Base-by-base conservation (phyloP, 2,888 invertebrate genomes). In the Limnephilus rhombicus region DNA sequence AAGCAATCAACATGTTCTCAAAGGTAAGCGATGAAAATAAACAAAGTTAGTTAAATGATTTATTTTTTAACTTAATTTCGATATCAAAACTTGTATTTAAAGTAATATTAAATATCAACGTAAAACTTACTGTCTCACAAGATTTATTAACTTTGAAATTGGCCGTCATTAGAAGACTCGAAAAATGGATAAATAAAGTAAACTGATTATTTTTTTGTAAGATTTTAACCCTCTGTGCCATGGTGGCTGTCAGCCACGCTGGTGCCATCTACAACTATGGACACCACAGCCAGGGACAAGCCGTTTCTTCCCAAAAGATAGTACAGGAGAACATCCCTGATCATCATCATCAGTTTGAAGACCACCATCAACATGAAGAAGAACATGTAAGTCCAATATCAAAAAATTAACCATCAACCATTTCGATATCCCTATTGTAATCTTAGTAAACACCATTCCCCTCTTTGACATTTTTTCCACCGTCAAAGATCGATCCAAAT, bases 271-370 rank as follows among this genome's bases (percentile, higher is more conserved):
- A 90, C 34, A 89, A 93, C 68, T 82, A 24, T 45, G 85, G 89
- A 34, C 92, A 92, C 37, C 49, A 31, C 53, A 95, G 95, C 11
- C 91, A 93, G 37, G 94, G 93, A 34, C 94, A 94, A 9, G 94
- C 94, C n/a, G 94, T 95, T 2, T 95, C 95, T 4, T 95, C 96
- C 29, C 96, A 96, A 94, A 95, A 95, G 94, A 95, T 96, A 90
- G 95, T 95, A 92, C 96, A 94, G 90, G 95, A 95, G 93, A 95
- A 95, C 94, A 95, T 95, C 92, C 94, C 93, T 81, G 94, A 94
- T 34, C 94, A 93, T 80, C 94, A 94, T 91, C 85, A 93, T 18
- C 92, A 93, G 83, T 45, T 29, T 49, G 87, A 53, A 53, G 53
- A 87, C 68, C 87, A 87, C 34, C 90, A 92, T 82, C 81, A 90